These are phyloP conservation scores for Hermaeophaga mercurialis DNA, from an alignment of 2,888 invertebrate genomes.

Conservation along the genomic window DNA sequence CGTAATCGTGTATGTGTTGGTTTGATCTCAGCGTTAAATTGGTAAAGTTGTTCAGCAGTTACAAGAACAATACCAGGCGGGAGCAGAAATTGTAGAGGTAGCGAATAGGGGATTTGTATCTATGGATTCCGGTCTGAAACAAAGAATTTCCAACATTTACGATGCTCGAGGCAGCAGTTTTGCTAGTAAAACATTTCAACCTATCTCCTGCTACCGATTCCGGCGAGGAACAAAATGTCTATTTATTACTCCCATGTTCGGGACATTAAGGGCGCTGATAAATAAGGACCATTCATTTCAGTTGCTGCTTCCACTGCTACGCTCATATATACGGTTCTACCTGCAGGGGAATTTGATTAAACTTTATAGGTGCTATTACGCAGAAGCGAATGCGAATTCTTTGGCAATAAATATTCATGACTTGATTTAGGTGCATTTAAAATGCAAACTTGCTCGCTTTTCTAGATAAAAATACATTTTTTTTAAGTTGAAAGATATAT, in stretches of 20 bases:
- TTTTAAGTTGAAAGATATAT: too few relatives aligned
- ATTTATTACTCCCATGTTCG: constrained; percentile 40
- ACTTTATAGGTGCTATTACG: constrained; percentile 28
- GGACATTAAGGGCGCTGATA: constrained; percentile 36
- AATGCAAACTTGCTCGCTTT: constrained; percentile 1
- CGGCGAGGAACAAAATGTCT: constrained; percentile 39
- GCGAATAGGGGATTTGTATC: constrained; percentile 53
- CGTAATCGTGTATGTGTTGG: constrained; percentile 16
- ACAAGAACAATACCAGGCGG: constrained; percentile 21
- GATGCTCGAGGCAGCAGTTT: constrained; percentile 53
- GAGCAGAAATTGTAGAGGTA: constrained; percentile 48
- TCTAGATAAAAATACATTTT: neutral
- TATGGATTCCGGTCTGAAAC: constrained; percentile 50
- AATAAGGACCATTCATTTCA: constrained; percentile 32
- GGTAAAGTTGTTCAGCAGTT: constrained; percentile 23
- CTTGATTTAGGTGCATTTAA: constrained; percentile 21
- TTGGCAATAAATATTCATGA: constrained; percentile 30
- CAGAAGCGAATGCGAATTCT: constrained; percentile 25
- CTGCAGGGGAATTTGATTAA: constrained; percentile 31
- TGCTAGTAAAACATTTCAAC: constrained; percentile 53
- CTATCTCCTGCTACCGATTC: constrained; percentile 53
- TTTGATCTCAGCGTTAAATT: constrained; percentile 26
- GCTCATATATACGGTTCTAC: constrained; percentile 14
- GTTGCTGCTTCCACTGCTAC: constrained; percentile 16
- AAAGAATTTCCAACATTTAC: constrained; percentile 55